Conservation (phyloP, 2,888 invertebrate species). For the Campoplex nolae region DNA sequence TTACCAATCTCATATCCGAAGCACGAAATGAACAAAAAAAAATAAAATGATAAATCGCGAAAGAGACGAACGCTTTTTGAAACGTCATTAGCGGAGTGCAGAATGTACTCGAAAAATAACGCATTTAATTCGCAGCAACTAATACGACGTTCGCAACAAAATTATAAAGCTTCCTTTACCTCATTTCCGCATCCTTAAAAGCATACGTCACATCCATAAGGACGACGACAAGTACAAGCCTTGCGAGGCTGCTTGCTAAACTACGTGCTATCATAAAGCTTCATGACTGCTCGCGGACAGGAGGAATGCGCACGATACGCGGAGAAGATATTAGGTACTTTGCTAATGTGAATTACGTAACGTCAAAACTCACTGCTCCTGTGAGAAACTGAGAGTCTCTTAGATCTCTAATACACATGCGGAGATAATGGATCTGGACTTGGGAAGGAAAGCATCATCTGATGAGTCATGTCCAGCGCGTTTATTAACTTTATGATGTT, state of each 20-base stretch:
- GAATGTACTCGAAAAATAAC: background rate
- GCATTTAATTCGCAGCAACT: too few species aligned
- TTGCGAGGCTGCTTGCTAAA: background rate
- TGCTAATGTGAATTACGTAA: slow-evolving; percentile 47
- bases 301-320: slow-evolving; percentile 31
- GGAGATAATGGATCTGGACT: slow-evolving; percentile 7
- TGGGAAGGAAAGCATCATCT: background rate
- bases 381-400: slow-evolving; percentile 18
- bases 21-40: background rate
- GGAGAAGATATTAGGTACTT: slow-evolving; percentile 17
- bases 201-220: background rate
- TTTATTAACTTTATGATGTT: slow-evolving; percentile 16
- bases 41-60: background rate
- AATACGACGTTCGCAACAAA: background rate
- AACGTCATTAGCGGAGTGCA: too few species aligned
- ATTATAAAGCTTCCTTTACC: background rate
- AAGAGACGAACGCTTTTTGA: too few species aligned
- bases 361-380: background rate
- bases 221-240: background rate
- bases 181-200: slow-evolving; percentile 1
- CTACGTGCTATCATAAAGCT: background rate
- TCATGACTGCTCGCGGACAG: slow-evolving; percentile 3
- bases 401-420: background rate
- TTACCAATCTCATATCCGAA: background rate
- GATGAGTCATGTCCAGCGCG: slow-evolving; percentile 21